Base-by-base conservation (phyloP, 1,140 invertebrate species). In the Drosophila kikkawai region DNA sequence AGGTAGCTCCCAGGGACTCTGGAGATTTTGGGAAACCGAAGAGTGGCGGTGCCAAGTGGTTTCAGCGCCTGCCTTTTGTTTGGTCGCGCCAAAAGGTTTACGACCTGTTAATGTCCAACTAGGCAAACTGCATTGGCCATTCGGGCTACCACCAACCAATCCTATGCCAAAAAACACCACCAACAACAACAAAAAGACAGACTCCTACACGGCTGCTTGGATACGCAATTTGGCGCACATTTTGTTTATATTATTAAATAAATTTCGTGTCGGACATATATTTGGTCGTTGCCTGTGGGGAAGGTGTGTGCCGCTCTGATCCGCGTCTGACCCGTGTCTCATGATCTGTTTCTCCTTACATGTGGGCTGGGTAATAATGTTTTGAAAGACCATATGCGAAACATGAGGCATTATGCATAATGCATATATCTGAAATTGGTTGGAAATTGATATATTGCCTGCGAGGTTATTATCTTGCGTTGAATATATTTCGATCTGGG, bases 61-160 rank as follows among this genome's bases (percentile, higher is more conserved):
- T 88, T 90, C 85, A 90, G 75, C 85, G 81, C 64, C 61, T 88
- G 85, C 90, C 84, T 85, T 84, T 90, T 90, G 79, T 86, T 90
- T 85, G 75, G 69, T 74, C 58, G 85, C 86, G 85, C 82, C 82
- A 90, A 90, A 90, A 90, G 85, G 85, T 90, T 90, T 90, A 90
- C 85, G 85, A 90, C 86, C 85, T 90, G 85, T 91, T 90, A 90
- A 90, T 90, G 85, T 90, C 75, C 85, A 90, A 69, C 85, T 90
- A 85, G 78, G 69, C 85, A 90, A 90, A 88, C 81, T 90, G 68
- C 76, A 78, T 71, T 70, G 77, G 50, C 64, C 61, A 60, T 69
- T 80, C 77, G 55, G 58, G 61, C 81, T 67, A 71, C 58, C 70
- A 71, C 58, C 70, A 47, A 71, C 58, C 70, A 47, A 66, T 48